Evolutionary conservation across 2,797 vertebrate genomes (phyloP).

Genomic region (Acridotheres tristis): DNA sequence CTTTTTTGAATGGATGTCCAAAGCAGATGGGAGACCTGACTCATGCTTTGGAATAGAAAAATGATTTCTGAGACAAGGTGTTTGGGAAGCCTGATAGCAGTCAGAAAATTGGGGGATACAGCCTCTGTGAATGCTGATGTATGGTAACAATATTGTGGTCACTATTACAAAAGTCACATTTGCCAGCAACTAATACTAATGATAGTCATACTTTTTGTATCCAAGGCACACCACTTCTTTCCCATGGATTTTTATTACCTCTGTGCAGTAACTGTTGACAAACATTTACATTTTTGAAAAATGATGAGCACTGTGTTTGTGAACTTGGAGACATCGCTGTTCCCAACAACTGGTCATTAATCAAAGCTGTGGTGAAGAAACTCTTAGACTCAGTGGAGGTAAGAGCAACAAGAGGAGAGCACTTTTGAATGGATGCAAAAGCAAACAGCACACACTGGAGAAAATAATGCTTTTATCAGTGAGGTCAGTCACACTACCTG

Average conservation of each 20-base stretch:
- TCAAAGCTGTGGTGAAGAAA: background rate
- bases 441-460: background rate
- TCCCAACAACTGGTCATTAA: background rate
- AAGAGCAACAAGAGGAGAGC: background rate
- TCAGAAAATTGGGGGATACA: conserved; percentile 17
- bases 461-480: background rate
- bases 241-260: conserved; percentile 47
- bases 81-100: conserved; percentile 43
- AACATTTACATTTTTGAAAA: conserved; percentile 36
- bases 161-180: background rate
- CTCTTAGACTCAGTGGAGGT: background rate
- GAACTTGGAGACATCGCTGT: background rate
- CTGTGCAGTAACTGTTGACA: conserved; percentile 56
- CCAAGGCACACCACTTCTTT: conserved; percentile 30
- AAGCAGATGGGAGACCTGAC: conserved; percentile 57
- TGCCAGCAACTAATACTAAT: conserved; percentile 25
- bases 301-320: conserved; percentile 18
- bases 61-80: conserved; percentile 42
- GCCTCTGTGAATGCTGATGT: conserved; percentile 1
- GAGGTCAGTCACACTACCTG: background rate
- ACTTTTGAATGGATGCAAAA: background rate
- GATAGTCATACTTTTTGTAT: background rate
- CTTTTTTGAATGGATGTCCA: conserved; percentile 56
- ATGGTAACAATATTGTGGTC: conserved; percentile 27
- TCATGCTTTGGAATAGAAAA: conserved; percentile 49